Percentiles rank a stretch among this genome's conserved stretches.
Evolutionary conservation across 2,113 vertebrate genomes (phyloP).

Genomic region (Hippopotamus amphibius): DNA sequence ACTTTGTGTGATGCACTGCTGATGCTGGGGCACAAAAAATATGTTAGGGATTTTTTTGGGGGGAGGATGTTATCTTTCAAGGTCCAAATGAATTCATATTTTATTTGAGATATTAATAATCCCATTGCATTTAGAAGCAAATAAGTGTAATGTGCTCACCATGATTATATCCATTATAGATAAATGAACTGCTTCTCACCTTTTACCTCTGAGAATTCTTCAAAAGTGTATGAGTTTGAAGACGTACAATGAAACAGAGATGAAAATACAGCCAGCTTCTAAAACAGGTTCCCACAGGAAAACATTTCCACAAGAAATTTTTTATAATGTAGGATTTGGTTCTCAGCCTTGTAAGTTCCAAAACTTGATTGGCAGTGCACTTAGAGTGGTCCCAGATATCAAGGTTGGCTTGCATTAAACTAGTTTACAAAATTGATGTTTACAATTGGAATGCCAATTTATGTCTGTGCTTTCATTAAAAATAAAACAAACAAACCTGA

Average conservation of each 20-base stretch:
- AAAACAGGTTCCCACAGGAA: not conserved
- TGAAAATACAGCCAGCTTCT: not conserved
- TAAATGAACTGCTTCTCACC: not conserved
- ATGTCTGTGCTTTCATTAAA: slow-evolving; percentile 35
- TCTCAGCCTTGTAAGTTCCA: not conserved
- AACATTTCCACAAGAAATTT: not conserved
- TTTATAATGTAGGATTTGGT: slow-evolving; percentile 13
- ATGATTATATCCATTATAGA: not conserved
- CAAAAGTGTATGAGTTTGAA: slow-evolving; percentile 17
- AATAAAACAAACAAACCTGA: not conserved
- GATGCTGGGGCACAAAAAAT: not conserved
- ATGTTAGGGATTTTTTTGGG: not conserved
- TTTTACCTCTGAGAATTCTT: slow-evolving; percentile 35
- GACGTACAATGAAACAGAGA: not conserved
- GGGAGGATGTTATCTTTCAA: not conserved
- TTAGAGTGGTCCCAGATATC: not conserved
- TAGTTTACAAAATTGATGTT: not conserved
- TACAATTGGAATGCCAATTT: slow-evolving; percentile 21
- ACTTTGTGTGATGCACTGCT: slow-evolving; percentile 5
- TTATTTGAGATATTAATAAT: not conserved
- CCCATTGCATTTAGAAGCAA: slow-evolving; percentile 40
- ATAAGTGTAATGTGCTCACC: not conserved
- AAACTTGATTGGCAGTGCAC: not conserved
- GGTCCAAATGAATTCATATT: slow-evolving; percentile 1
- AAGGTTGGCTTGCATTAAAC: not conserved